Evolutionary conservation across 1,140 invertebrate species (phyloP).

Genomic region (Sycophaga agraensis): DNA sequence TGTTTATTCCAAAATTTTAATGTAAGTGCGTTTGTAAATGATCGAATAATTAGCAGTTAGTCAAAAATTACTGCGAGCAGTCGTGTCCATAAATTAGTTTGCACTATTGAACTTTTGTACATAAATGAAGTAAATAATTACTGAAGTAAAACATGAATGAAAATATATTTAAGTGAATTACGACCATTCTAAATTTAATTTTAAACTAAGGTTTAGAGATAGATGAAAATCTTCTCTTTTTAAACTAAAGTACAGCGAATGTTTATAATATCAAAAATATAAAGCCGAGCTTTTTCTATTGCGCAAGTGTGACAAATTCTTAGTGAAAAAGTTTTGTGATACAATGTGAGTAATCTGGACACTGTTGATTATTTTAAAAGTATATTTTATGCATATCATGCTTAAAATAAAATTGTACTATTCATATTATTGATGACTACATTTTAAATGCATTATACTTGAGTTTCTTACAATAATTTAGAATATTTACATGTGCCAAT

Average conservation of each 20-base stretch:
- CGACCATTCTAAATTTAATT: not conserved
- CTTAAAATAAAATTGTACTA: too few relatives aligned
- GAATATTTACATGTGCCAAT: too few relatives aligned
- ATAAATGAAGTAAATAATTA: slow-evolving; percentile 19
- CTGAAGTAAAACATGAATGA: slow-evolving; percentile 14
- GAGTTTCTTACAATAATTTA: too few relatives aligned
- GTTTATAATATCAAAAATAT: not conserved
- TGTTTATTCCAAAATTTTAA: too few relatives aligned
- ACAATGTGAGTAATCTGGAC: not conserved
- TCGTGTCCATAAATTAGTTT: slow-evolving; percentile 9
- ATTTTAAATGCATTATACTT: too few relatives aligned
- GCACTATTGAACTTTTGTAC: slow-evolving; percentile 11
- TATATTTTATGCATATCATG: too few relatives aligned
- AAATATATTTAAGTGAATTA: not conserved
- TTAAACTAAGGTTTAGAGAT: not conserved
- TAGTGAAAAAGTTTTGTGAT: slow-evolving; percentile 9
- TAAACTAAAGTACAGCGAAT: not conserved
- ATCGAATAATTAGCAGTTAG: slow-evolving; percentile 17
- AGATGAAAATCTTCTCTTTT: not conserved
- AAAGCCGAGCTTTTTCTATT: not conserved
- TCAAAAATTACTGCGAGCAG: slow-evolving; percentile 9
- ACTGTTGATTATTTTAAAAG: not conserved
- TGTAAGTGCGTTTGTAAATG: slow-evolving; percentile 6
- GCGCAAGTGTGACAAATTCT: not conserved
- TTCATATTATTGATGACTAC: too few relatives aligned